phyloP scores from a whole-genome alignment of 1,140 invertebrate species.

The Meteorus sp. region DNA sequence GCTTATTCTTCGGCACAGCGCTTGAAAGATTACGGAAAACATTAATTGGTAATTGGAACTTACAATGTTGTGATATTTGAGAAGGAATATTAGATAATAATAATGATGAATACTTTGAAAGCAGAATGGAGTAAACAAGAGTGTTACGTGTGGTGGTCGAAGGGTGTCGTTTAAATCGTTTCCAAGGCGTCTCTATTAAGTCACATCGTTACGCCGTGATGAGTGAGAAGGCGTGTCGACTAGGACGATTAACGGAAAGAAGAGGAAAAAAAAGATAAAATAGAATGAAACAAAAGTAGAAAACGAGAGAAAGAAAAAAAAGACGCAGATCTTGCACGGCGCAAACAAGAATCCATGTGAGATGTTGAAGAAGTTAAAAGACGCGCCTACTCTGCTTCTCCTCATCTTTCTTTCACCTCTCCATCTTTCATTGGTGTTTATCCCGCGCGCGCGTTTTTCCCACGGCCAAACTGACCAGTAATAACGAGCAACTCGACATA shows the following conservation, averaged over 20 bases:
- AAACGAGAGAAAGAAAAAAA: not conserved
- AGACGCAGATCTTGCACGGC: no score
- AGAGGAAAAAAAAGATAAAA: not conserved
- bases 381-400: not conserved
- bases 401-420: conserved; percentile 5
- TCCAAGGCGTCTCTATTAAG: conserved; percentile 19
- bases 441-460: not conserved
- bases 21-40: no score
- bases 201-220: conserved; percentile 12
- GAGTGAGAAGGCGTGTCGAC: conserved; percentile 22
- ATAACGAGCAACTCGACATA: conserved; percentile 14
- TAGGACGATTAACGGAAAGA: conserved; percentile 15
- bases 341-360: not conserved
- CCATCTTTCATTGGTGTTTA: not conserved
- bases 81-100: no score
- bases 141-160: conserved; percentile 2
- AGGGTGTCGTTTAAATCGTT: conserved; percentile 18
- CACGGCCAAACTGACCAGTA: conserved; percentile 3
- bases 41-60: no score
- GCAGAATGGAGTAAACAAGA: conserved; percentile 5
- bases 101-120: conserved; percentile 21
- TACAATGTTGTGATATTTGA: no score
- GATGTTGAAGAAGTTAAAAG: not conserved
- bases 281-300: not conserved
- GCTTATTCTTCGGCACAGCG: no score